Conservation (phyloP, 2,888 invertebrate genomes). For the Tromatobia lineatoria region DNA sequence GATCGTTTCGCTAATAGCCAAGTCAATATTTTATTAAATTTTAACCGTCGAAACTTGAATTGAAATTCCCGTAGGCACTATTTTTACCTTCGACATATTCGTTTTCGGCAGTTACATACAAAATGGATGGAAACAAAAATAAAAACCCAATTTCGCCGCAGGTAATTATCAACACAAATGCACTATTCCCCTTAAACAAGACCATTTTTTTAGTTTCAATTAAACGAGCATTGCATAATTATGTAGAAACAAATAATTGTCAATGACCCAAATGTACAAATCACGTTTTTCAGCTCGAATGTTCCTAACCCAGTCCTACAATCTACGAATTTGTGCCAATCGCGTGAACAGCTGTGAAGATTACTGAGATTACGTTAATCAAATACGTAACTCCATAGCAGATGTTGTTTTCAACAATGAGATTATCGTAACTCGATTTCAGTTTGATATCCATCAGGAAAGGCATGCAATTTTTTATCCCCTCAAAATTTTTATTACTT, state of each 20-base stretch:
- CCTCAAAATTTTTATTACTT: no score
- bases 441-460: no score
- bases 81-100: neutral
- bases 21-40: constrained; percentile 12
- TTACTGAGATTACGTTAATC: neutral
- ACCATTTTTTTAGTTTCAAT: neutral
- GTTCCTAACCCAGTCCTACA: neutral
- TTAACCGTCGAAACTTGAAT: neutral
- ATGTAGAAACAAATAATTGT: no score
- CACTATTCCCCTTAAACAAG: no score
- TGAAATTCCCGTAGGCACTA: neutral
- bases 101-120: neutral
- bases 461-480: no score
- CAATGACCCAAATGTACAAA: no score
- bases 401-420: no score
- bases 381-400: neutral
- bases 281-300: neutral
- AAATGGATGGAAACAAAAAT: neutral
- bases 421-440: no score
- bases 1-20: constrained; percentile 18
- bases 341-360: neutral
- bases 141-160: neutral
- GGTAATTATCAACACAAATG: neutral
- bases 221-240: no score
- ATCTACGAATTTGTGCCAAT: neutral